Base-by-base conservation (phyloP, 2,113 vertebrate genomes). In the Parus major region DNA sequence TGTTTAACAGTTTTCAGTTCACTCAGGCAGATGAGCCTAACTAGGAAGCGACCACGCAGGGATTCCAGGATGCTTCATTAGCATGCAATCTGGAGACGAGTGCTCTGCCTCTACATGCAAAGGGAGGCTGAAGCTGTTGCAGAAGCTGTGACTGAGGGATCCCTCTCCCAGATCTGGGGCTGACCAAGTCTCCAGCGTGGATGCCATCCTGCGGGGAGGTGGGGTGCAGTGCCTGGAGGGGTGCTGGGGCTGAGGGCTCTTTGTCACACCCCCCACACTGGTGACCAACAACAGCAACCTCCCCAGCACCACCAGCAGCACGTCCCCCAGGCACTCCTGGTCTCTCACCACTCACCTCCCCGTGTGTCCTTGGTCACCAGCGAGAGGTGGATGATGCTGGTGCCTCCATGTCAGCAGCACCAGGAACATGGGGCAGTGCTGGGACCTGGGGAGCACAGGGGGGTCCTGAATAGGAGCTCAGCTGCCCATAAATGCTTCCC, bases 1-100 rank as follows among this genome's bases (percentile, higher is more conserved):
- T 96, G 95, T 91, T 95, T 77, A 90, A 88, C 93, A 94, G 90
- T 94, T 93, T 90, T 90, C 85, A 53, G 92, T 17, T 95, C 94
- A 66, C 95, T 94, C 88, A 65, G 85, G 92, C 93, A 93, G 90
- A 95, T 72, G 92, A 95, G 90, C 61, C 90, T 92, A 86, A 95
- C 88, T 60, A 90, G 95, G 85, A 82, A 53, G 92, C 12, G 5
- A 66, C 44, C 82, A 61, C 11, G 55, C 79, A 92, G 94, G 86
- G 86, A 83, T 50, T 83, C 88, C 82, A 52, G 95, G 90, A 69
- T 79, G 90, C 92, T 66, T 80, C 85, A 77, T 82, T 86, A 95
- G 47, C 78, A 79, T 86, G 92, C 93, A 64, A 1, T 39, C 81
- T 93, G 5, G 35, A 72, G 82, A 93, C 92, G 59, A 72, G 83